Conservation (phyloP, 2,797 vertebrate genomes). For the Bradypus variegatus region DNA sequence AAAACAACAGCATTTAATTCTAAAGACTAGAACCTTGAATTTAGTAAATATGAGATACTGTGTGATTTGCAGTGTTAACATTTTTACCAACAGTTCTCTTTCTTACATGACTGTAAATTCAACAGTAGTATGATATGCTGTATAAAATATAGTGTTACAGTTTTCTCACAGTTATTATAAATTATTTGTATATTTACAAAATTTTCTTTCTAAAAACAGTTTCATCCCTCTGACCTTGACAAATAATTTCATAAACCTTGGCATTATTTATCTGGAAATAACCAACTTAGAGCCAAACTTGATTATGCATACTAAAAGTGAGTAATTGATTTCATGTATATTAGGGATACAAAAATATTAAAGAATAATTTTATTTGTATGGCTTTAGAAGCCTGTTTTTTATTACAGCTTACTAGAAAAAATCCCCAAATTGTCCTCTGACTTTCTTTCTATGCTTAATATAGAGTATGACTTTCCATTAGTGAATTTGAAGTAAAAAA, state of each 20-base stretch:
- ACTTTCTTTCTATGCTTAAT: not conserved
- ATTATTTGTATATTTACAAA: conserved; percentile 25
- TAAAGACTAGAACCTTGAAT: not conserved
- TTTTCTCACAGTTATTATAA: conserved; percentile 23
- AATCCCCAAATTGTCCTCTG: not conserved
- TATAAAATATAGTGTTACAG: not conserved
- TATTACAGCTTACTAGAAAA: conserved; percentile 38
- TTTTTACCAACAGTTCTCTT: not conserved
- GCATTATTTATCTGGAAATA: conserved; percentile 9
- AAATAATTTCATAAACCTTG: not conserved
- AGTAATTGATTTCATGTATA: conserved; percentile 26
- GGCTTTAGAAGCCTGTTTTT: conserved; percentile 32
- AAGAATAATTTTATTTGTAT: not conserved
- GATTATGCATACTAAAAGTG: conserved; percentile 1
- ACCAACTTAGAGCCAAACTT: not conserved
- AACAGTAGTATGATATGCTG: not conserved
- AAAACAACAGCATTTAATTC: too few relatives aligned
- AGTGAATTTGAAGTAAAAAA: conserved; percentile 26
- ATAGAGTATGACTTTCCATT: conserved; percentile 18
- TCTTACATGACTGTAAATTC: not conserved
- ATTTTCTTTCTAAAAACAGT: conserved; percentile 2
- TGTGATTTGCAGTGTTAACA: not conserved
- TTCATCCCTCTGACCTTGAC: not conserved
- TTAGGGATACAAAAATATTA: not conserved
- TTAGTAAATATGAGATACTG: not conserved